Evolutionary conservation across 2,888 invertebrate genomes (phyloP), one percentile per base, ranked within the genome.

Genomic region (Linyphia triangularis): DNA sequence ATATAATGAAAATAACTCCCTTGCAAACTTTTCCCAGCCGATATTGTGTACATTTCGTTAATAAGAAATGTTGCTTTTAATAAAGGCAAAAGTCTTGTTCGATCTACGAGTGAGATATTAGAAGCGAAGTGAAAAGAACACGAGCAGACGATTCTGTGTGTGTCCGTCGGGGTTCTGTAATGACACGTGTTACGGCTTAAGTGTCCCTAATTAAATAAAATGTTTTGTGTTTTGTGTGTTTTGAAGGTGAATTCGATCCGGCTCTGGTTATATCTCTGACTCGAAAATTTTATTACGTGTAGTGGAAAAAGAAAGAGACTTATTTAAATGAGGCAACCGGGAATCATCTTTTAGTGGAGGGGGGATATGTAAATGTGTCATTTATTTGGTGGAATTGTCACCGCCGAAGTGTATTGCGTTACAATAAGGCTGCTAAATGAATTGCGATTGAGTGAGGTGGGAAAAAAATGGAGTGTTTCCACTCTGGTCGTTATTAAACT

Each of bases 41-140:
- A 83, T 83, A 83, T 65, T 85, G 84, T 85, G 84, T 85, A 85
- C 84, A 85, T 85, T 85, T 85, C 67, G 67, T 77, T 85, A 85
- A 85, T 85, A 85, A 85, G 84, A 85, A 85, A 85, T 77, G 77
- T 63, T 63, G 75, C 77, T 85, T 77, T 82, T 85, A 85, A 85
- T 85, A 85, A 77, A 85, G 77, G 67, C 51, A 65, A 84, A 75
- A 84, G 65, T 84, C 84, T 70, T 82, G 82, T 82, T 82, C 82
- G 82, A 70, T 82, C 22, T 61, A 19, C 22, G 82, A n/a, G n/a
- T 61, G 72, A 33, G 70, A 43, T 63, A 63, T 43, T 40, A 70
- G 43, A 63, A 82, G 40, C 28, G 16, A 72, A 63, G 61, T 72
- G 72, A 72, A 72, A 82, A 82, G 72, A 72, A 82, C 61, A 72